These are phyloP conservation scores for Gambusia affinis DNA, from an alignment of 2,113 vertebrate species.

Conservation along the genomic window DNA sequence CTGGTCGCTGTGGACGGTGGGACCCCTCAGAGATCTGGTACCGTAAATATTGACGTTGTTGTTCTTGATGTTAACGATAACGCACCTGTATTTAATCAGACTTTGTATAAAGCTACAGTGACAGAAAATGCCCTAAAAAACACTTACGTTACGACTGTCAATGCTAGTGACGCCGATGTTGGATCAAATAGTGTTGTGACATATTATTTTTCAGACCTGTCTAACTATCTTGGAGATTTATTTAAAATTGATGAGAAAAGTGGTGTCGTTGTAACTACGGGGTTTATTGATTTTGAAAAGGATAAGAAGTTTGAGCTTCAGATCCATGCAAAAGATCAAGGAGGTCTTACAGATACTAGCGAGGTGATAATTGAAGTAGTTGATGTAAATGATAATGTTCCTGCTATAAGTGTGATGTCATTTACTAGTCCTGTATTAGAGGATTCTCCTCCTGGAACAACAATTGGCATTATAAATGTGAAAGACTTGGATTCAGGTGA, in stretches of 20 bases:
- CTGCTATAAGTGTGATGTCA: constrained; percentile 59
- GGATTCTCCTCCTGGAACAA: constrained; percentile 41
- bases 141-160: constrained; percentile 66
- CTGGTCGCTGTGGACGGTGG: constrained; percentile 78
- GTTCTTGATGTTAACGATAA: constrained; percentile 9
- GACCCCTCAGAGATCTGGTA: constrained; percentile 51
- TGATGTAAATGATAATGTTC: constrained; percentile 69
- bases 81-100: not conserved
- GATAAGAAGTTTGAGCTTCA: constrained; percentile 57
- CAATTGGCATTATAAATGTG: constrained; percentile 54
- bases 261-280: constrained; percentile 3
- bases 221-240: not conserved
- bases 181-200: constrained; percentile 58
- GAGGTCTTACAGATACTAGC: constrained; percentile 36
- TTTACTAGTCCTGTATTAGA: constrained; percentile 51
- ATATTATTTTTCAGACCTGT: constrained; percentile 16
- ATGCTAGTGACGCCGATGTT: constrained; percentile 77
- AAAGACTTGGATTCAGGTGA: constrained; percentile 64
- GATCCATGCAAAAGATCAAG: constrained; percentile 63
- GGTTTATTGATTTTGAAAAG: constrained; percentile 65
- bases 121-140: constrained; percentile 72
- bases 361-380: constrained; percentile 62
- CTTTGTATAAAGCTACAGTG: constrained; percentile 36
- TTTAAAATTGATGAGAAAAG: constrained; percentile 50
- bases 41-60: not conserved